These are phyloP conservation scores for Linurgus olivaceus DNA, from an alignment of 2,797 vertebrate genomes.

Conservation along the genomic window DNA sequence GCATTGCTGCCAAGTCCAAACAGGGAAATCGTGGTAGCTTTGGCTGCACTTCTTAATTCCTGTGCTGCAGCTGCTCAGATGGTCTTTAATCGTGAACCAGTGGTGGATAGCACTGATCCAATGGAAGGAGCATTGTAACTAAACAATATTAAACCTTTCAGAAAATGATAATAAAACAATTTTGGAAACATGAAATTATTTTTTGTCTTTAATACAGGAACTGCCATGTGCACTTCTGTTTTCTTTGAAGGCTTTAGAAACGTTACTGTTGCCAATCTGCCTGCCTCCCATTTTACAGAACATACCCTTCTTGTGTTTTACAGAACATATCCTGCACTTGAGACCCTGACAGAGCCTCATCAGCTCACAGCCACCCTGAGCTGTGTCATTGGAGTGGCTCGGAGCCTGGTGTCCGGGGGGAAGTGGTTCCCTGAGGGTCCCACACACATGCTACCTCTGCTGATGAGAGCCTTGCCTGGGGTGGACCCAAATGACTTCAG, in stretches of 20 bases:
- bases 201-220: neutral
- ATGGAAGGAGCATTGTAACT: neutral
- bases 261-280: neutral
- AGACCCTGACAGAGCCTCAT: constrained; percentile 96
- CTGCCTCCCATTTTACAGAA: constrained; percentile 74
- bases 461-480: constrained; percentile 95
- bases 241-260: neutral
- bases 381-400: constrained; percentile 95
- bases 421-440: constrained; percentile 92
- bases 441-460: constrained; percentile 94
- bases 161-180: neutral
- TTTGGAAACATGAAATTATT: neutral
- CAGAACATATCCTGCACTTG: constrained; percentile 95
- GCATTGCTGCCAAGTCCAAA: neutral
- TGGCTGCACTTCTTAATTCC: neutral
- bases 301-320: constrained; percentile 78
- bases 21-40: neutral
- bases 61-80: neutral
- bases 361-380: constrained; percentile 96
- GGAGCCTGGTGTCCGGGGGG: constrained; percentile 91
- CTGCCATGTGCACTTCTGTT: neutral
- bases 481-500: constrained; percentile 99
- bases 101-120: neutral
- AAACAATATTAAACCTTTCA: neutral
- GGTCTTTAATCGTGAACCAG: neutral